phyloP scores from a whole-genome alignment of 2,113 vertebrate genomes.

The Gallinago undulata region DNA sequence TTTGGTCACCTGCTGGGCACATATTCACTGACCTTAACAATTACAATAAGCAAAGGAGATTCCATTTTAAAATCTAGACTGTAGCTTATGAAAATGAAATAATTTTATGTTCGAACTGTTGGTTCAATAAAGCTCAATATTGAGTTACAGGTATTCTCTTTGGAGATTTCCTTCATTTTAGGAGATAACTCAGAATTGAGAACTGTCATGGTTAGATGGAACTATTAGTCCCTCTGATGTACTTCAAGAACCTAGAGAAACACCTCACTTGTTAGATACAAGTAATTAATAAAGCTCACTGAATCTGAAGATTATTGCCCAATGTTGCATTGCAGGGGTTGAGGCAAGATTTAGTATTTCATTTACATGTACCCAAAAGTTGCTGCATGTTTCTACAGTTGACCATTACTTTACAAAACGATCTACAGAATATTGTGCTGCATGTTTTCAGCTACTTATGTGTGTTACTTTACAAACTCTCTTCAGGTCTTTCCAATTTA shows the following conservation, averaged over 20 bases:
- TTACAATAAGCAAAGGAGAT: neutral
- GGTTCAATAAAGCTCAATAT: neutral
- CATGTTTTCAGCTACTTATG: neutral
- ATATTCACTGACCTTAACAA: neutral
- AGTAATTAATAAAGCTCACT: neutral
- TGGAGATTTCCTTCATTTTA: neutral
- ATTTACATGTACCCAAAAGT: neutral
- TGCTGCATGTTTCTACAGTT: neutral
- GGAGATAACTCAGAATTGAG: neutral
- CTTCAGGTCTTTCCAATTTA: neutral
- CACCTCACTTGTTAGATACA: neutral
- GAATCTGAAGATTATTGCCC: neutral
- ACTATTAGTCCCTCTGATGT: neutral
- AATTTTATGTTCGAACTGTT: neutral
- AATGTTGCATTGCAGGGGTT: neutral
- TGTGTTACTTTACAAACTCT: neutral
- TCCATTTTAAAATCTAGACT: neutral
- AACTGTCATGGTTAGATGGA: neutral
- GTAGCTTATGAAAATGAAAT: neutral
- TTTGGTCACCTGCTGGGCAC: neutral
- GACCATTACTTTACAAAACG: neutral
- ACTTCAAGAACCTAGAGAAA: neutral
- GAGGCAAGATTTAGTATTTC: neutral
- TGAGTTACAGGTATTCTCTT: neutral
- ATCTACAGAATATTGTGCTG: neutral